A percentile compares a stretch with the other conserved stretches of the same genome.
Evolutionary conservation across 2,113 vertebrate genomes (phyloP).

Genomic region (Prochilodus magdalenae): DNA sequence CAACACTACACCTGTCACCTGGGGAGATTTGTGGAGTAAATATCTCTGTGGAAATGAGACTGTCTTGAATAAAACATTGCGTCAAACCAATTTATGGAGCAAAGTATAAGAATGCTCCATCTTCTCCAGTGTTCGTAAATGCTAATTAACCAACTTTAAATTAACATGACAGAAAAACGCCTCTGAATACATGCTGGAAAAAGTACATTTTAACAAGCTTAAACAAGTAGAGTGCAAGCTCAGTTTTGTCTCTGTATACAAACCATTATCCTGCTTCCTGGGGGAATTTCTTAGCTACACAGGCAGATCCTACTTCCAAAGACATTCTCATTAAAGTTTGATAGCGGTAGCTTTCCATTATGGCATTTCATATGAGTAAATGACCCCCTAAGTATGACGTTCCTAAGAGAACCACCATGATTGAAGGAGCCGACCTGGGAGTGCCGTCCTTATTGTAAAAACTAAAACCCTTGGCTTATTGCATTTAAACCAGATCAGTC

Average conservation of each 20-base stretch:
- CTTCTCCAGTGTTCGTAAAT: background rate
- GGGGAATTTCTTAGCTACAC: conserved; percentile 5
- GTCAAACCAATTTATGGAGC: background rate
- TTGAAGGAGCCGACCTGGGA: background rate
- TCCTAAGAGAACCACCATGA: background rate
- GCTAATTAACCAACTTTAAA: conserved; percentile 18
- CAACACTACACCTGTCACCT: background rate
- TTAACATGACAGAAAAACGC: conserved; percentile 16
- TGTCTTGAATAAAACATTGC: background rate
- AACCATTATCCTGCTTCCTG: background rate
- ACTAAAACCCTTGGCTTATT: background rate
- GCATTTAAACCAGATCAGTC: background rate
- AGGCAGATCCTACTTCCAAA: background rate
- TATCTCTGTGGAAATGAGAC: background rate
- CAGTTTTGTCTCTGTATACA: conserved; percentile 17
- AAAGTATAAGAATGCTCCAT: too few species aligned
- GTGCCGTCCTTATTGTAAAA: background rate
- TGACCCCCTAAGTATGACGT: background rate
- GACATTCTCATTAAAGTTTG: conserved; percentile 25
- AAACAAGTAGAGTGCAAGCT: background rate
- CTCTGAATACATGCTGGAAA: background rate
- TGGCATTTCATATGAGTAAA: conserved; percentile 17
- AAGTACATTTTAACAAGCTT: background rate
- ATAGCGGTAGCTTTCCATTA: conserved; percentile 9
- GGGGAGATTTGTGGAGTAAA: background rate